A percentile compares a stretch with the other conserved stretches of the same genome.
Evolutionary conservation across 37 sponge, comb jelly and placozoan genomes (phyloP).

Genomic region (Cladorhizidae sp.): DNA sequence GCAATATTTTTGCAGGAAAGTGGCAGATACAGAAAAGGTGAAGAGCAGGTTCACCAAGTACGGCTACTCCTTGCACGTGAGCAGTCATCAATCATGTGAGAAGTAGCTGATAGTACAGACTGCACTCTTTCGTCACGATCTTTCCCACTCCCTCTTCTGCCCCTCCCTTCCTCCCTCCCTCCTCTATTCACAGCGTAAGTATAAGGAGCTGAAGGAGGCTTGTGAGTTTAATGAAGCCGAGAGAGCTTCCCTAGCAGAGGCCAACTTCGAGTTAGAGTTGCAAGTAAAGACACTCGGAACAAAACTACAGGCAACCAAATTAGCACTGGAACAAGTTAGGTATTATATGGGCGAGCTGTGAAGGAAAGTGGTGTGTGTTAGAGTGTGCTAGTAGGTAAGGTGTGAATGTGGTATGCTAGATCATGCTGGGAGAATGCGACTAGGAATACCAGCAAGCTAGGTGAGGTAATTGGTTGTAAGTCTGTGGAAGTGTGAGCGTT

Average conservation of each 20-base stretch:
- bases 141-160: background rate
- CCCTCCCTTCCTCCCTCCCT: background rate
- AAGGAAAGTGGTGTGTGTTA: too few species aligned
- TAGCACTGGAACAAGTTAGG: background rate
- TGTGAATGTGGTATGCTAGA: too few species aligned
- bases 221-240: constrained; percentile 50
- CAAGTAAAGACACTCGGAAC: background rate
- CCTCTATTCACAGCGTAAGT: constrained; percentile 12
- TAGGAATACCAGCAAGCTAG: too few species aligned
- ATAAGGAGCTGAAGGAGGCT: constrained; percentile 28
- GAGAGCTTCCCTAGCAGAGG: constrained; percentile 22
- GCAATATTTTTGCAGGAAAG: background rate
- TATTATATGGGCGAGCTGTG: too few species aligned
- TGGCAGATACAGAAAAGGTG: background rate
- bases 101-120: too few species aligned
- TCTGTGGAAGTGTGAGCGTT: background rate
- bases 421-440: too few species aligned
- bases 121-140: too few species aligned
- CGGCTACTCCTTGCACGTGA: constrained; percentile 6
- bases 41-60: constrained; percentile 15
- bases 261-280: constrained; percentile 37
- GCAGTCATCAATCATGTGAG: too few species aligned
- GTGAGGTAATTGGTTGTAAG: background rate
- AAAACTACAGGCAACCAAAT: background rate
- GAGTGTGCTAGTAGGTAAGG: too few species aligned